phyloP scores from a whole-genome alignment of 2,113 vertebrate species.

The Lucifuga dentata region DNA sequence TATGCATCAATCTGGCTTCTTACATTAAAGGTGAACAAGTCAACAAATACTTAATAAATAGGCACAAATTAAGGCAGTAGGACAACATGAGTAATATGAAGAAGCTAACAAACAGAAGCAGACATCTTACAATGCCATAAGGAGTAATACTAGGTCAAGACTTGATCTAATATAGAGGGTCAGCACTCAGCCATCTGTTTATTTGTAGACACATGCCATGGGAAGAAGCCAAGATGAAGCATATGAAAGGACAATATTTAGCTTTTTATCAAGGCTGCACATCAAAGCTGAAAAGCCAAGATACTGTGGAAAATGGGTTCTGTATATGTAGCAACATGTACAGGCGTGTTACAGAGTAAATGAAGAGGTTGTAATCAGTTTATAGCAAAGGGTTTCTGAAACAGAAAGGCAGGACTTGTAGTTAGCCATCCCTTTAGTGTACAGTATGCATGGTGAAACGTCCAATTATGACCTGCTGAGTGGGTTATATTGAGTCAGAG shows the following conservation, averaged over 20 bases:
- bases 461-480: no score
- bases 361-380: no score
- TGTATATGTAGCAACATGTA: no score
- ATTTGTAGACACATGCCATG: constrained; percentile 21
- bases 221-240: constrained; percentile 42
- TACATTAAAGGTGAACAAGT: constrained; percentile 55
- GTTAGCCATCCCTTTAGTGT: no score
- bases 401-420: no score
- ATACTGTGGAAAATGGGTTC: no score
- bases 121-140: constrained; percentile 25
- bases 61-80: constrained; percentile 40
- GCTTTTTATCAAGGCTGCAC: no score
- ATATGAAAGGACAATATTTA: neutral
- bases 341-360: no score
- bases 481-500: no score
- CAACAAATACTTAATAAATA: constrained; percentile 45
- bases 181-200: constrained; percentile 59
- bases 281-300: no score
- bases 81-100: constrained; percentile 40
- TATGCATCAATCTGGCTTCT: constrained; percentile 49
- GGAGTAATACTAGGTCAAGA: constrained; percentile 38
- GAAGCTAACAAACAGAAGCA: constrained; percentile 46
- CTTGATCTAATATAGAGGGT: constrained; percentile 37
- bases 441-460: no score
- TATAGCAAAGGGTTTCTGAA: no score